These are phyloP conservation scores for Falcaria lacertinaria DNA, from an alignment of 2,888 invertebrate genomes.

Conservation along the genomic window DNA sequence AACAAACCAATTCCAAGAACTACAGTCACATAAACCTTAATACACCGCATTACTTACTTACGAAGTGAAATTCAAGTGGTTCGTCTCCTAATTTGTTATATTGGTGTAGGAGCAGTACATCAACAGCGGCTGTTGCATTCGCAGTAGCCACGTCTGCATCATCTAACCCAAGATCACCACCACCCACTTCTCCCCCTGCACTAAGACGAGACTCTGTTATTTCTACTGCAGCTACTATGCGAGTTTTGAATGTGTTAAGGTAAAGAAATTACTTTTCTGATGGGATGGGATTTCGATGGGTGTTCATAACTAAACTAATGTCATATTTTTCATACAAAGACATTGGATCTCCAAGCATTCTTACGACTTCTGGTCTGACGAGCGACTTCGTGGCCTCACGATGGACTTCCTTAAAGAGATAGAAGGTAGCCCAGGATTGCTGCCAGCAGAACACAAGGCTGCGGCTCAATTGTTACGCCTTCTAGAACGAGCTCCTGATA, in stretches of 20 bases:
- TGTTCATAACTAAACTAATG: too few species aligned
- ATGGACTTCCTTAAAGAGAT: constrained; percentile 94
- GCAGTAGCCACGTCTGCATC: constrained; percentile 95
- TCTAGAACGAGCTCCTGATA: constrained; percentile 86
- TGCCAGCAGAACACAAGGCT: constrained; percentile 94
- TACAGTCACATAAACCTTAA: neutral
- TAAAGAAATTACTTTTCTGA: too few species aligned
- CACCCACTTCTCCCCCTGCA: constrained; percentile 72
- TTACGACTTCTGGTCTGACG: constrained; percentile 91
- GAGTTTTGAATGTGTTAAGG: constrained; percentile 92
- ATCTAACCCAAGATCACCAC: constrained; percentile 87
- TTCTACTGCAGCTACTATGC: constrained; percentile 96
- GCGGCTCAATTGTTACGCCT: constrained; percentile 89
- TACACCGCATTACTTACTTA: too few species aligned
- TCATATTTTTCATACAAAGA: constrained; percentile 52
- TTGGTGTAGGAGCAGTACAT: constrained; percentile 86
- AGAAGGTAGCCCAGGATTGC: constrained; percentile 88
- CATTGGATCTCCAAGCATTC: constrained; percentile 96
- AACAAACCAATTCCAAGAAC: neutral
- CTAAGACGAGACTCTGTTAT: constrained; percentile 84
- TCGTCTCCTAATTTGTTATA: constrained; percentile 7
- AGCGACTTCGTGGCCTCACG: constrained; percentile 85
- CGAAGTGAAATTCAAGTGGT: too few species aligned
- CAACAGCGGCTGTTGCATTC: constrained; percentile 93
- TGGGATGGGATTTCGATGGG: too few species aligned